Evolutionary conservation across 2,113 vertebrate genomes (phyloP).

Genomic region (Herpetotheres cachinnans): DNA sequence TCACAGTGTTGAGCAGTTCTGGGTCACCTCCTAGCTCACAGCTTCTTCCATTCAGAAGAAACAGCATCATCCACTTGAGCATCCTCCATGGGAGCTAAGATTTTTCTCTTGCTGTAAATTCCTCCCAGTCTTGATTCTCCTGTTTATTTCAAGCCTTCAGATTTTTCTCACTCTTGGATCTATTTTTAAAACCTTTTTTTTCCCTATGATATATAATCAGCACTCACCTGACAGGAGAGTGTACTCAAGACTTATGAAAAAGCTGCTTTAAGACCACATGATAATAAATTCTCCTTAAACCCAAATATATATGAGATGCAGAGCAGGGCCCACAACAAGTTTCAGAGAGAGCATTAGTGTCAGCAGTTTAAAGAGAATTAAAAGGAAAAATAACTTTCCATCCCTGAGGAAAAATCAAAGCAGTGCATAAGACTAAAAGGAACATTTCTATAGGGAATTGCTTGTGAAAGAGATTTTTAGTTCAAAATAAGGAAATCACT

Average conservation of each 20-base stretch:
- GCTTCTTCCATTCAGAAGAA: neutral
- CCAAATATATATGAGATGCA: neutral
- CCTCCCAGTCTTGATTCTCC: neutral
- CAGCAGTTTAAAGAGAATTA: constrained; percentile 52
- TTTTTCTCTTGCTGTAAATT: neutral
- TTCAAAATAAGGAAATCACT: constrained; percentile 37
- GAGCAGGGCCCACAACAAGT: constrained; percentile 3
- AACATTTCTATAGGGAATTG: constrained; percentile 11
- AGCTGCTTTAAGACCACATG: constrained; percentile 34
- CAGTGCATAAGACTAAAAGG: neutral
- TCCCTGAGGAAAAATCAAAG: constrained; percentile 22
- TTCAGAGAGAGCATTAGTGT: constrained; percentile 49
- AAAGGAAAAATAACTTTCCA: constrained; percentile 29
- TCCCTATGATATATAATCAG: neutral
- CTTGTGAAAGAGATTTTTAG: constrained; percentile 27
- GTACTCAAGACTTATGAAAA: constrained; percentile 2
- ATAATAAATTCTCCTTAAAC: constrained; percentile 48
- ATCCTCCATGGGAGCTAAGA: neutral
- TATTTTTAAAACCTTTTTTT: constrained; percentile 28
- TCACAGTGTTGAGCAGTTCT: neutral
- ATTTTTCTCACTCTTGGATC: neutral
- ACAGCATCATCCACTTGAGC: neutral
- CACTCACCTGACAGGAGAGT: constrained; percentile 33
- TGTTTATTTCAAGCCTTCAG: neutral
- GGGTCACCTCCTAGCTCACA: neutral